Conservation (phyloP, 2,888 invertebrate genomes). For the Patella depressa region DNA sequence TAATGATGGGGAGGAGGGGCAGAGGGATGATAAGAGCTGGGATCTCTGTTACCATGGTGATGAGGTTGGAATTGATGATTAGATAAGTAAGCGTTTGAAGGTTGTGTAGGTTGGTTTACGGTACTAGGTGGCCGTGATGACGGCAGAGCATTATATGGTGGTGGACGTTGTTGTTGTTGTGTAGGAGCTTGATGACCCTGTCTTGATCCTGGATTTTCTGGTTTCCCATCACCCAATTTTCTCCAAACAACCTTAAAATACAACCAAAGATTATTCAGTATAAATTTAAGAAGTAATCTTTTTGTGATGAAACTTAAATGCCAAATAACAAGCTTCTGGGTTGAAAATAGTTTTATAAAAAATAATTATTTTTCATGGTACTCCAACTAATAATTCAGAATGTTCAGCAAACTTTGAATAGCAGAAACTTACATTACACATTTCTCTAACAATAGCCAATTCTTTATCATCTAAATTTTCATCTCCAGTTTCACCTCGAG, state of each 20-base stretch:
- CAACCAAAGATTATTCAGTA: neutral
- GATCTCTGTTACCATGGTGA: constrained; percentile 12
- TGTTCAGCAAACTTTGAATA: too few relatives aligned
- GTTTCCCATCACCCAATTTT: constrained; percentile 52
- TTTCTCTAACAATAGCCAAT: constrained; percentile 92
- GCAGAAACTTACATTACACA: constrained; percentile 85
- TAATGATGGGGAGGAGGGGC: constrained; percentile 15
- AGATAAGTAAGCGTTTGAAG: neutral
- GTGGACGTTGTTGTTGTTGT: constrained; percentile 16
- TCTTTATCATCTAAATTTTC: constrained; percentile 79
- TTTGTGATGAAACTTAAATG: too few relatives aligned
- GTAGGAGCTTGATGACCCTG: constrained; percentile 15
- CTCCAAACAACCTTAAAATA: constrained; percentile 63
- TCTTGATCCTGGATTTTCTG: neutral
- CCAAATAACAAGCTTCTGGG: too few relatives aligned
- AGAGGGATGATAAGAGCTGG: neutral
- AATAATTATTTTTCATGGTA: neutral
- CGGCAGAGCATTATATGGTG: constrained; percentile 12
- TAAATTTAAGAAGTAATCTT: neutral
- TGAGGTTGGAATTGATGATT: constrained; percentile 9
- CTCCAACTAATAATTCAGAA: neutral
- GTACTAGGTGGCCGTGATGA: neutral
- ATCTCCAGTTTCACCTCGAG: constrained; percentile 51
- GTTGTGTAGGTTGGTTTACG: neutral
- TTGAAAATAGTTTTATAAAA: too few relatives aligned